Evolutionary conservation across 2,888 invertebrate species (phyloP).

Genomic region (Cryptosula pallasiana): DNA sequence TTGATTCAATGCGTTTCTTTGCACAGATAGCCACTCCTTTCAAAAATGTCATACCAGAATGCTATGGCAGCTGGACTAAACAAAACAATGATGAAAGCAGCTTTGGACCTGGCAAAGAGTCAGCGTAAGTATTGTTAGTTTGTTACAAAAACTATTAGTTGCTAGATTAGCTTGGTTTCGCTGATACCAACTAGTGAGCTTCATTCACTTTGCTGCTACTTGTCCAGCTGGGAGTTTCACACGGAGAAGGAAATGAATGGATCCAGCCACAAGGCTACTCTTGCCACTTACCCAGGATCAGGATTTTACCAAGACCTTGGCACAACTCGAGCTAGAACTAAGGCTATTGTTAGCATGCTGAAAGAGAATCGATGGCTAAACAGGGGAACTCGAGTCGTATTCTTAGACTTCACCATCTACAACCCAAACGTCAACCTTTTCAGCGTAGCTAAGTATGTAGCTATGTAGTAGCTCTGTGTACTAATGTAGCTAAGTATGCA

Average conservation of each 20-base stretch:
- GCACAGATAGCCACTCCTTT: not conserved
- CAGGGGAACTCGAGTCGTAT: slow-evolving; percentile 62
- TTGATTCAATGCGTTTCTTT: no score
- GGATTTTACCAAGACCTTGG: slow-evolving; percentile 55
- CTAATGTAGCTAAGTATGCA: no score
- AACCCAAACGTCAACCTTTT: slow-evolving; percentile 67
- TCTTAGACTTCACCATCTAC: slow-evolving; percentile 66
- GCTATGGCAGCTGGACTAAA: slow-evolving; percentile 6
- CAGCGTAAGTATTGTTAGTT: slow-evolving; percentile 20
- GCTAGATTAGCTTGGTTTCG: no score
- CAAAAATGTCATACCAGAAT: not conserved
- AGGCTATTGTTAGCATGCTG: slow-evolving; percentile 54
- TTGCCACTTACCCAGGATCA: slow-evolving; percentile 50
- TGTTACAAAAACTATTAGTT: no score
- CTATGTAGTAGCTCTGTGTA: not conserved
- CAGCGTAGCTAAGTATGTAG: slow-evolving; percentile 58
- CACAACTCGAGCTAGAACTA: slow-evolving; percentile 47
- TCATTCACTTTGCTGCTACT: no score
- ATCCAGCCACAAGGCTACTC: slow-evolving; percentile 55
- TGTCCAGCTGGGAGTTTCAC: slow-evolving; percentile 52
- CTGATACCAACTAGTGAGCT: no score
- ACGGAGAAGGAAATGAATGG: slow-evolving; percentile 53
- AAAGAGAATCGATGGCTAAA: slow-evolving; percentile 61
- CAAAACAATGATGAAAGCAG: not conserved
- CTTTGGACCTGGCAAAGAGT: not conserved